Evolutionary conservation across 2,113 vertebrate species (phyloP).

Genomic region (Hylia prasina): DNA sequence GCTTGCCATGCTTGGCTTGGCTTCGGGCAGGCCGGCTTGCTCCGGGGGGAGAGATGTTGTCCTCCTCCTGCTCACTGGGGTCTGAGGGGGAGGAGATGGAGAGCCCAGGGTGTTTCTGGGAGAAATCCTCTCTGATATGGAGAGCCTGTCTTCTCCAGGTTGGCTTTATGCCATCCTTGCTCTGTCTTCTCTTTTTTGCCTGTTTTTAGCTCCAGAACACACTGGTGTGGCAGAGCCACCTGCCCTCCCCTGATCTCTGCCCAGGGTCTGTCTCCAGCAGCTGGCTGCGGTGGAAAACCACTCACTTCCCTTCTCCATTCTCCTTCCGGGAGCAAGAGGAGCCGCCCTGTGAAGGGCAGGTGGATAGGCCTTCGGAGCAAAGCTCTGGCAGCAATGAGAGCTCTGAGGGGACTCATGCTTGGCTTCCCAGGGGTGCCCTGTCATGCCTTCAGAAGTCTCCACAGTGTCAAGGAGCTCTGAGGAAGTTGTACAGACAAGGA

Average conservation of each 20-base stretch:
- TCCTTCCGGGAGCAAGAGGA: neutral
- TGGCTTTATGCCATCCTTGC: neutral
- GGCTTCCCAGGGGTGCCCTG: neutral
- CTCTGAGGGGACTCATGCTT: neutral
- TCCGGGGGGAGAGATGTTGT: neutral
- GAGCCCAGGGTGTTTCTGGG: neutral
- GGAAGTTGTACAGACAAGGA: neutral
- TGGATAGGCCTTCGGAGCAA: neutral
- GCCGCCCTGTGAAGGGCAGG: accelerated
- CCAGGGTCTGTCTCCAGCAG: neutral
- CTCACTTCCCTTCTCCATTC: neutral
- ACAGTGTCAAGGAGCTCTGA: neutral
- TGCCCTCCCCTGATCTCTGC: neutral
- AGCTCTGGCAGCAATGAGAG: neutral
- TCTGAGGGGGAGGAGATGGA: neutral
- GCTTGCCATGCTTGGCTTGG: neutral
- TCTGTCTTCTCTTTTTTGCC: neutral
- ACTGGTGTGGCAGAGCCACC: neutral
- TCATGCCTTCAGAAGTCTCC: neutral
- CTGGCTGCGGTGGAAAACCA: neutral
- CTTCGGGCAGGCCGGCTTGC: neutral
- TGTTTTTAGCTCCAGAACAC: neutral
- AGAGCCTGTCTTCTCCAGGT: neutral
- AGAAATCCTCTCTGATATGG: neutral
- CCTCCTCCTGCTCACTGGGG: neutral